Evolutionary conservation across 2,888 invertebrate genomes (phyloP), one percentile per base, ranked within the genome.

Genomic region (Troglohyphantes excavatus): DNA sequence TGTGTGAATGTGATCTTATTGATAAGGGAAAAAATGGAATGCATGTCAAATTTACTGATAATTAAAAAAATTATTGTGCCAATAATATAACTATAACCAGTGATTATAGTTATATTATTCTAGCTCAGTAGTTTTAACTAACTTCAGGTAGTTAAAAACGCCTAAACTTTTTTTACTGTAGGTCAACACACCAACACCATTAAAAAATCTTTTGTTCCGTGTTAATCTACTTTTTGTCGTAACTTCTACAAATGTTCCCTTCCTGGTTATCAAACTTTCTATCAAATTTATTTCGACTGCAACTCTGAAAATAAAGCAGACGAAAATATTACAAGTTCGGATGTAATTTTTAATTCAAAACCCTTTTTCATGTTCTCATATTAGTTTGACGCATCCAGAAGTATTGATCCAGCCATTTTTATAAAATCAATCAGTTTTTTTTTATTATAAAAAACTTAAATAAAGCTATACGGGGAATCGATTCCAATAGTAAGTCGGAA

Each of bases 341-440:
- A 61, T 17, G 29, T 17, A 19, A 13, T 6, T 23, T 5, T 59
- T 3, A 19, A 19, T 6, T 19, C 27, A 27, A 13, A 11, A 29
- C 19, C 5, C 1, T 75, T 29, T 19, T 29, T 19, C 29, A 21
- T 75, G 17, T 21, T 59, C 13, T 75, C 61, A 19, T 75, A 59
- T 9, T 61, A 75, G 17, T 75, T 75, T 61, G 61, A 75, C 3
- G 7, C 59, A 11, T 76, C 59, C 19, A 61, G 0, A 73, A 73
- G 53, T 13, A 53, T 73, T 53, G 46, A 53, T 9, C 17, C n/a
- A 1, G n/a, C 26, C 26, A 23, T n/a, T n/a, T 46, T 17, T 7
- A 26, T 53, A 53, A 73, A 46, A 73, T 46, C 13, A 27, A 17
- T 17, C 21, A 70, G 39, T n/a, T n/a, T n/a, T 17, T 73, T 26